Evolutionary conservation across 2,888 invertebrate genomes (phyloP), one percentile per base, ranked within the genome.

Genomic region (Noctuana brunneofusca): DNA sequence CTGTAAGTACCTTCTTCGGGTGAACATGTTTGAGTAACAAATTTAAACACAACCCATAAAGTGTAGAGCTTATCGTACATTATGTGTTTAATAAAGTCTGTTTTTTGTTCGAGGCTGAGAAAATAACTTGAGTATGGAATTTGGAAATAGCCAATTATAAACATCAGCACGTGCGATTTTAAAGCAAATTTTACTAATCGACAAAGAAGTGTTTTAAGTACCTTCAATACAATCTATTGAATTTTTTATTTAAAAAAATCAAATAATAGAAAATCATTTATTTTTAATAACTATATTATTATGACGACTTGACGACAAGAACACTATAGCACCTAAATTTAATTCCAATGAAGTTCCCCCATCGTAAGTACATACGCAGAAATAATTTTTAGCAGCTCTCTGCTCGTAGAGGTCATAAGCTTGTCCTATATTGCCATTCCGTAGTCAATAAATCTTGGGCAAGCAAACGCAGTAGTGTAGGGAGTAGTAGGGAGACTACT

Each of bases 31-130:
- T 22, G 35, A 30, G 32, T 11, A 38, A 35, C 22, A 32, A 53
- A 53, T 53, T 54, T 60, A 53, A 59, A 59, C 50, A 59, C 30
- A n/a, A 24, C 24, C 48, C n/a, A 35, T 46, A 41, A 43, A 11
- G 20, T 41, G 52, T 52, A 18, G 41, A 52, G 41, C 58, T 43
- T 20, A n/a, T 43, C 14, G 32, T 24, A 35, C 35, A 43, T 43
- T 11, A 18, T 18, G 8, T 18, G 18, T 18, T 5, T 43, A 43
- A 1, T 35, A 14, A 35, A 35, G 12, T 35, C 11, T 35, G 35
- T n/a, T 35, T 35, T 35, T 35, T 35, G 12, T 35, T 35, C n/a
- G 35, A 12, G 6, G 11, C n/a, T 1, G 35, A 35, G 8, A n/a
- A 12, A 35, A 35, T 35, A 1, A 35, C 1, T 35, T 35, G 35